These are phyloP conservation scores for Yasuhikotakia modesta DNA, from an alignment of 2,797 vertebrate genomes.

Conservation along the genomic window DNA sequence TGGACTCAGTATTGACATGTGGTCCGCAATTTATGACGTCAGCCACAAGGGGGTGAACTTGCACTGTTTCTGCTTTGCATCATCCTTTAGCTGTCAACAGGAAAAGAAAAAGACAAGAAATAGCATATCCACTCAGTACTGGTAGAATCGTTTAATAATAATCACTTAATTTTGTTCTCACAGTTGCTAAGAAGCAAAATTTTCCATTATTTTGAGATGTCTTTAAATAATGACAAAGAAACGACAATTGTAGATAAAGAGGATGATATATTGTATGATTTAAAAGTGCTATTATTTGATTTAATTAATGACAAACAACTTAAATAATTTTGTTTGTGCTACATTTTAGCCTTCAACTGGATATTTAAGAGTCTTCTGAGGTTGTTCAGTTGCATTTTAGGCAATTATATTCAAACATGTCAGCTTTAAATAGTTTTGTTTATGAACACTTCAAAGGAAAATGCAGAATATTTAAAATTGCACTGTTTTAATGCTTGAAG, in stretches of 20 bases:
- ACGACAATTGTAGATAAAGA: not conserved
- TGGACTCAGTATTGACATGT: not conserved
- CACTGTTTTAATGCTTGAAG: not conserved
- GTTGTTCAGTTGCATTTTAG: not conserved
- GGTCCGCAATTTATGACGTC: not conserved
- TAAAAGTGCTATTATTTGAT: not conserved
- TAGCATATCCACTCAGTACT: not conserved
- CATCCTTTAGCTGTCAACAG: not conserved
- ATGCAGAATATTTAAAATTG: not conserved
- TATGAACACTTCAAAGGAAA: not conserved
- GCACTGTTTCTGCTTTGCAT: not conserved
- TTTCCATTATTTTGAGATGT: not conserved
- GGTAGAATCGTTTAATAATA: not conserved
- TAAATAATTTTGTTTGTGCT: not conserved
- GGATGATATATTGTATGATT: not conserved
- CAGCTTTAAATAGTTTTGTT: not conserved
- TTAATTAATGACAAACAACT: not conserved
- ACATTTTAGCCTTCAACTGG: not conserved
- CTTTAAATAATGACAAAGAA: not conserved
- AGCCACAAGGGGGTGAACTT: conserved; percentile 21
- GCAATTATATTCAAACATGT: not conserved
- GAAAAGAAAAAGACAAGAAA: no score
- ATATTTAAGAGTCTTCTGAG: no score
- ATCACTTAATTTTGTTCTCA: conserved; percentile 5
- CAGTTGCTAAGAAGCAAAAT: not conserved